Evolutionary conservation across 2,797 vertebrate genomes (phyloP), one percentile per base, ranked within the genome.

Genomic region (Limnodromus scolopaceus): DNA sequence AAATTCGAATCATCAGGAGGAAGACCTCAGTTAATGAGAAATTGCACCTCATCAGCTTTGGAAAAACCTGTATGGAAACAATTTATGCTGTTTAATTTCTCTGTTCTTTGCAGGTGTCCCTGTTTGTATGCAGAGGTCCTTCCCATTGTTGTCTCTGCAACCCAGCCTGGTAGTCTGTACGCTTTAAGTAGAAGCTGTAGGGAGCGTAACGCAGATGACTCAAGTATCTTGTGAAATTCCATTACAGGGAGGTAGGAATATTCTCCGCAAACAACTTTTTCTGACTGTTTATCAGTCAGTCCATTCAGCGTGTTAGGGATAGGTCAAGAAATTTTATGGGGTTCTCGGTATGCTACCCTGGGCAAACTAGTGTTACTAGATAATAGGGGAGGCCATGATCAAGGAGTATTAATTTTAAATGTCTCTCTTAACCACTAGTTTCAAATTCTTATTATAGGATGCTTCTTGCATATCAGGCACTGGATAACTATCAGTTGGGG

Each of bases 31-130:
- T 88, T 95, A 96, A 93, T 93, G 87, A 95, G 93, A 90, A 94
- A 80, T 30, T 60, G 55, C 74, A 79, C 43, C 23, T 92, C 58
- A 69, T 86, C 82, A 63, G 65, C 91, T 84, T 91, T 32, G 55
- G 87, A 77, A 88, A 76, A 96, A 60, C 66, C 66, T 94, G 85
- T 84, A 45, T 89, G 57, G 92, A 88, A 94, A 95, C 91, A 79
- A 96, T 93, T 55, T 63, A 79, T 68, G 48, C 95, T 69, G n/a
- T 87, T 94, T 84, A 89, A 95, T 96, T 92, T 93, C 81, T 95
- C 93, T 96, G 71, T 93, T 89, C 90, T 95, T 93, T 84, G 78
- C 92, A 94, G 95, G 83, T 96, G 92, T 89, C 92, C 95, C 88
- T 83, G 94, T 94, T 90, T 70, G 49, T 86, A 11, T 87, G 69